Evolutionary conservation across 2,888 invertebrate genomes (phyloP).

Genomic region (Oscheius sp.): DNA sequence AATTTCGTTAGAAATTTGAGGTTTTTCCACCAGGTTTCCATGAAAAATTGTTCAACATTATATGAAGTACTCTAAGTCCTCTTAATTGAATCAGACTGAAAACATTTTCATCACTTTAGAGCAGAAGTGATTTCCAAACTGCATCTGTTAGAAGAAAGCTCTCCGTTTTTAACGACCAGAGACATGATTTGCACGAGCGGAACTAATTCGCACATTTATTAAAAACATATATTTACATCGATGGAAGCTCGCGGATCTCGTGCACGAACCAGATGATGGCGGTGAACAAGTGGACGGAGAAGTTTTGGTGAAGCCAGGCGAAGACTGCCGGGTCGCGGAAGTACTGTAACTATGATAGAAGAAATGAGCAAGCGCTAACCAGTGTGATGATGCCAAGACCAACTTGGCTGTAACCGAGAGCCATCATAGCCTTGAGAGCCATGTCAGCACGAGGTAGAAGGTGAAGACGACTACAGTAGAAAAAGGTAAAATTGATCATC

Average conservation of each 20-base stretch:
- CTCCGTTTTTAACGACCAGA: too few relatives aligned
- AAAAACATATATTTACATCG: neutral
- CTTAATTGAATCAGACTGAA: too few relatives aligned
- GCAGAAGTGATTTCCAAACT: too few relatives aligned
- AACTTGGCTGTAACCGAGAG: neutral
- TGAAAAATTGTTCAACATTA: too few relatives aligned
- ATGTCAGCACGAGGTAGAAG: neutral
- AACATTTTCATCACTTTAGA: too few relatives aligned
- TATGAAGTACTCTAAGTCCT: too few relatives aligned
- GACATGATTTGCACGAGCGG: too few relatives aligned
- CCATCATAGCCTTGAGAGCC: neutral
- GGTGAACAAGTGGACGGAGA: constrained; percentile 8
- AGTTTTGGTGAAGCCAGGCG: constrained; percentile 11
- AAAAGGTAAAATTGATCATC: neutral
- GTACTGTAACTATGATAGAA: neutral
- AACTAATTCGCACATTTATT: too few relatives aligned
- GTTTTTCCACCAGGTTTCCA: neutral
- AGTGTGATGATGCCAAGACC: neutral
- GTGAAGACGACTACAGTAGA: neutral
- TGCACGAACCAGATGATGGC: constrained; percentile 3
- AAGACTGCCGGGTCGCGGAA: constrained; percentile 4
- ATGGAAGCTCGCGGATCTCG: neutral
- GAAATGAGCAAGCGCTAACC: neutral
- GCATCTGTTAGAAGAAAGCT: too few relatives aligned
- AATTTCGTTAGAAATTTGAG: constrained; percentile 2